These are phyloP conservation scores for Caerostris darwini DNA, from an alignment of 1,140 invertebrate genomes.

Conservation along the genomic window DNA sequence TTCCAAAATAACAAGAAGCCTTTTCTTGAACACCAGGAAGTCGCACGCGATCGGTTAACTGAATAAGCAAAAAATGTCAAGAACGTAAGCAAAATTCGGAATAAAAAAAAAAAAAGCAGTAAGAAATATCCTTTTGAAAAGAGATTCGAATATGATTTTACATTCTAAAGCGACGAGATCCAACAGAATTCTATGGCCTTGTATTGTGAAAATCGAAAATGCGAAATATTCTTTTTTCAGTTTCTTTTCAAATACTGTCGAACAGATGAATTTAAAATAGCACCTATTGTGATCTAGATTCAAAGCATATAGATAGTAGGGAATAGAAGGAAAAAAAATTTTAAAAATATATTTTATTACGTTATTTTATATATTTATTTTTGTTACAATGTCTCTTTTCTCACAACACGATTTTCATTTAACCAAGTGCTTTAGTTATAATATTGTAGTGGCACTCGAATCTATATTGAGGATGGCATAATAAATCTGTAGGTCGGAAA, in stretches of 20 bases:
- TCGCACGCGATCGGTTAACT: neutral
- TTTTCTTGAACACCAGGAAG: neutral
- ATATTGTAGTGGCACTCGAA: too few relatives aligned
- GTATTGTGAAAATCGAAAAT: neutral
- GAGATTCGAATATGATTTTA: neutral
- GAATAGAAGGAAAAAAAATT: neutral
- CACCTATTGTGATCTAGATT: neutral
- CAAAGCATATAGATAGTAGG: neutral
- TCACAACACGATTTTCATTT: too few relatives aligned
- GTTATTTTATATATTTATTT: too few relatives aligned
- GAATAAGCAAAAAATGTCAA: neutral
- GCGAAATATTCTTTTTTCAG: neutral
- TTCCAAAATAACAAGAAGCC: neutral
- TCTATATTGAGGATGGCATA: too few relatives aligned
- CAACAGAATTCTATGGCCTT: neutral
- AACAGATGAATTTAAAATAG: neutral
- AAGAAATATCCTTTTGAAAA: neutral
- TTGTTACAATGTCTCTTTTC: too few relatives aligned
- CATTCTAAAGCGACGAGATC: neutral
- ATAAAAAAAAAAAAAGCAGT: neutral
- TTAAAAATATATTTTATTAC: neutral
- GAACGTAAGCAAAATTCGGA: neutral
- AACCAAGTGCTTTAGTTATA: too few relatives aligned
- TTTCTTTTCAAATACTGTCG: neutral
- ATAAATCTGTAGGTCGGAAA: too few relatives aligned